phyloP scores from a whole-genome alignment of 2,113 vertebrate genomes.

The Ophiodon elongatus region DNA sequence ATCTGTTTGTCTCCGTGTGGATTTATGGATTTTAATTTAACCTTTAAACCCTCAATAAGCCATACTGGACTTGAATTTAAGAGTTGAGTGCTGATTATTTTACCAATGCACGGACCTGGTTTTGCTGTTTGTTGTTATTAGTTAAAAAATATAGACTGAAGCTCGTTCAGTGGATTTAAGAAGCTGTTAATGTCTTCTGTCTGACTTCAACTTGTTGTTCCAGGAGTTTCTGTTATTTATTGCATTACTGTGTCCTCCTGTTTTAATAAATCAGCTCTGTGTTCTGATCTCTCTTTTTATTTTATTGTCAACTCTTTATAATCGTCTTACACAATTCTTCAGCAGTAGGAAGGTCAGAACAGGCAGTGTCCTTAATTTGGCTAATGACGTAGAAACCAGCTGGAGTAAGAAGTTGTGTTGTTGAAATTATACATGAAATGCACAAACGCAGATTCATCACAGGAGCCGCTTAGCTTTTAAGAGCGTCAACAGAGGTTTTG shows the following conservation, averaged over 20 bases:
- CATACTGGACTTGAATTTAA: neutral
- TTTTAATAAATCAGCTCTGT: conserved; percentile 19
- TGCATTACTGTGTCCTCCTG: conserved; percentile 23
- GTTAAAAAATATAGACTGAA: neutral
- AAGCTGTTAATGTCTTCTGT: neutral
- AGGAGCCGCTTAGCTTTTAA: neutral
- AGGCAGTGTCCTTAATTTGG: too few species aligned
- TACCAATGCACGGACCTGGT: neutral
- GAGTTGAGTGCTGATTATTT: neutral
- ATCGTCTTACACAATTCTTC: neutral
- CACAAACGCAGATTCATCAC: neutral
- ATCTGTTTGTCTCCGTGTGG: neutral
- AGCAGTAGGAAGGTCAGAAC: neutral
- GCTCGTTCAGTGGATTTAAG: neutral
- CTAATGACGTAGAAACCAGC: neutral
- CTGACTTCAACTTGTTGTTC: neutral
- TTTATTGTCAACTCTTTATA: neutral
- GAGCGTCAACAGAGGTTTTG: neutral
- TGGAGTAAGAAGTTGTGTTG: neutral
- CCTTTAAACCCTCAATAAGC: neutral
- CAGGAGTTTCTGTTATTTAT: neutral
- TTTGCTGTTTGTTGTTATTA: neutral
- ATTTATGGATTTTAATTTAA: neutral
- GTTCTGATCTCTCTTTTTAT: conserved; percentile 8
- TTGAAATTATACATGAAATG: neutral